A percentile compares a stretch with the other conserved stretches of the same genome.
Conservation (phyloP, 1,140 invertebrate species). For the Charaxes varanes region DNA sequence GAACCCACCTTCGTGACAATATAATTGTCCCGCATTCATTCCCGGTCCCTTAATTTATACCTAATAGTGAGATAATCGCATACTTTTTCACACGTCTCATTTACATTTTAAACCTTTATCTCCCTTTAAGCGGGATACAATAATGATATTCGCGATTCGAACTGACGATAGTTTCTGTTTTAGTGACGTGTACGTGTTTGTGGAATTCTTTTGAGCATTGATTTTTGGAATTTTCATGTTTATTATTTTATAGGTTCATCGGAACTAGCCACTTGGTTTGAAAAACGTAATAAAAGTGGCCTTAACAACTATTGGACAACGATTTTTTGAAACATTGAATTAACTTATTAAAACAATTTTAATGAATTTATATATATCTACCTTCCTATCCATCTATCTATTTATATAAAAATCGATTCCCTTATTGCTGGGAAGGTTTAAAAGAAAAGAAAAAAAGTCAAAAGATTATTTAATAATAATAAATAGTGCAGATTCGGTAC, state of each 20-base stretch:
- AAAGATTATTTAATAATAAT: no score
- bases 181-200: slow-evolving; percentile 5
- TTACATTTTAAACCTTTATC: slow-evolving; percentile 67
- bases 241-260: not conserved
- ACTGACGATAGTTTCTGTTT: slow-evolving; percentile 32
- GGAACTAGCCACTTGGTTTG: no score
- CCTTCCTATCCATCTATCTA: no score
- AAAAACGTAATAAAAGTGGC: no score
- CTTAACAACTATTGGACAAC: no score
- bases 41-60: slow-evolving; percentile 64
- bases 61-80: slow-evolving; percentile 68
- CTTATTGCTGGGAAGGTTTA: no score
- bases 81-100: slow-evolving; percentile 69
- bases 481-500: no score
- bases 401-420: no score
- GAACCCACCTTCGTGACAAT: slow-evolving; percentile 64
- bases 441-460: no score
- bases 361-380: no score
- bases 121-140: slow-evolving; percentile 39
- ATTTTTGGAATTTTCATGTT: not conserved
- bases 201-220: not conserved
- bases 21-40: slow-evolving; percentile 68
- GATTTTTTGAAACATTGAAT: no score
- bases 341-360: no score
- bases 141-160: slow-evolving; percentile 65